These are phyloP conservation scores for Callopanchax toddi DNA, from an alignment of 2,113 vertebrate genomes.

Conservation along the genomic window DNA sequence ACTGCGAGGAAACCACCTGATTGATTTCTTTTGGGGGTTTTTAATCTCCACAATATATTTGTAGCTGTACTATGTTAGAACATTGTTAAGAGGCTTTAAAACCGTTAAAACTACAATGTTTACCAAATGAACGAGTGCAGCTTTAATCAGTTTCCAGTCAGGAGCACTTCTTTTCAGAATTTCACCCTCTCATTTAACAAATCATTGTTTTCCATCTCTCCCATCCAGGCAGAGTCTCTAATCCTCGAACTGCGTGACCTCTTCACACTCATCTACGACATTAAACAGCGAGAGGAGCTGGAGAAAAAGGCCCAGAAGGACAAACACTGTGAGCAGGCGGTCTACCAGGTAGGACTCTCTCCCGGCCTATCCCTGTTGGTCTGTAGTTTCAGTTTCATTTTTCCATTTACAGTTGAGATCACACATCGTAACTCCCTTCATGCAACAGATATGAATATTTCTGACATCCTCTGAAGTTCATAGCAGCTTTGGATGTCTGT, in stretches of 20 bases:
- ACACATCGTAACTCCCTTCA: too few relatives aligned
- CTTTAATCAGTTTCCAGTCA: too few relatives aligned
- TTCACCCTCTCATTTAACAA: neutral
- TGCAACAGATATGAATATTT: too few relatives aligned
- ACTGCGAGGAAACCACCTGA: too few relatives aligned
- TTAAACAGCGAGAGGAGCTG: slow-evolving; percentile 96
- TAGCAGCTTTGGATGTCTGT: too few relatives aligned
- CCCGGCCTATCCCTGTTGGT: neutral
- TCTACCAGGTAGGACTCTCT: slow-evolving; percentile 90
- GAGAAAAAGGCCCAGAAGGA: slow-evolving; percentile 98
- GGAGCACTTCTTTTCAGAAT: neutral
- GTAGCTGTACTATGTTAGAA: too few relatives aligned
- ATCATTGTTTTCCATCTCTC: slow-evolving; percentile 5
- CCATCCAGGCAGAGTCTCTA: slow-evolving; percentile 90
- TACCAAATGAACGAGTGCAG: too few relatives aligned
- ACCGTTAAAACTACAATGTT: too few relatives aligned
- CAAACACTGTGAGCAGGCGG: slow-evolving; percentile 96
- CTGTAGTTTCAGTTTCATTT: rapidly evolving
- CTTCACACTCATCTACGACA: slow-evolving; percentile 97
- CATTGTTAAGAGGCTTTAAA: too few relatives aligned
- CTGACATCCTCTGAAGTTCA: too few relatives aligned
- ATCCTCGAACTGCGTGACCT: slow-evolving; percentile 97
- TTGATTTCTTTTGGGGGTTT: too few relatives aligned
- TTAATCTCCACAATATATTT: too few relatives aligned
- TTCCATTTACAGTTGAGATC: slow-evolving; percentile 32